Evolutionary conservation across 2,888 invertebrate genomes (phyloP).

Genomic region (Clunio marinus): DNA sequence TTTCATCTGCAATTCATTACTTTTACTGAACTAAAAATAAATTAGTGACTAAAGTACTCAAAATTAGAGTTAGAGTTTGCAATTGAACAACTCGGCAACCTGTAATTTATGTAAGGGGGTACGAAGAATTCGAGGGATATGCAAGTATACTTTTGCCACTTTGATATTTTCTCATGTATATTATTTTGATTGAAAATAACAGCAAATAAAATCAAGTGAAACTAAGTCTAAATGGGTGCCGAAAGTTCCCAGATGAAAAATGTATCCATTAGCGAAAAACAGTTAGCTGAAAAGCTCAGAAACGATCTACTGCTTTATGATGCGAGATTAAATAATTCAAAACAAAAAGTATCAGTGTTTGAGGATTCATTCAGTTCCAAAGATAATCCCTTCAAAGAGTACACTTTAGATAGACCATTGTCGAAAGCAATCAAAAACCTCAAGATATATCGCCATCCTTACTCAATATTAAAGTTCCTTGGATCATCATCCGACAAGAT

Average conservation of each 20-base stretch:
- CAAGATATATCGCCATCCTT: conserved; percentile 81
- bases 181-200: too few species aligned
- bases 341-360: conserved; percentile 27
- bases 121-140: too few species aligned
- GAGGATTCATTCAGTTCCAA: not conserved
- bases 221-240: conserved; percentile 24
- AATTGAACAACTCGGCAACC: too few species aligned
- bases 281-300: conserved; percentile 15
- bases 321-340: conserved; percentile 1
- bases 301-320: conserved; percentile 16
- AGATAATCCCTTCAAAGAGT: conserved; percentile 21
- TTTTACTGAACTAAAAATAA: too few species aligned
- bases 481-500: conserved; percentile 70
- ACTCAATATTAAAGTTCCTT: conserved; percentile 70
- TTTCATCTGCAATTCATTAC: too few species aligned
- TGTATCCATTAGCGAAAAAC: conserved; percentile 27
- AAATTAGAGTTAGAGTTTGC: too few species aligned
- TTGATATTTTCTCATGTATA: too few species aligned
- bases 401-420: conserved; percentile 10
- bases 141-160: too few species aligned
- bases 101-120: too few species aligned
- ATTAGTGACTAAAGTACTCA: too few species aligned
- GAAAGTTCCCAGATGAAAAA: conserved; percentile 28
- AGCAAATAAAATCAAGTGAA: too few species aligned
- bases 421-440: conserved; percentile 54